These are phyloP conservation scores for Cataglyphis hispanica DNA, from an alignment of 1,140 invertebrate genomes.

Conservation along the genomic window DNA sequence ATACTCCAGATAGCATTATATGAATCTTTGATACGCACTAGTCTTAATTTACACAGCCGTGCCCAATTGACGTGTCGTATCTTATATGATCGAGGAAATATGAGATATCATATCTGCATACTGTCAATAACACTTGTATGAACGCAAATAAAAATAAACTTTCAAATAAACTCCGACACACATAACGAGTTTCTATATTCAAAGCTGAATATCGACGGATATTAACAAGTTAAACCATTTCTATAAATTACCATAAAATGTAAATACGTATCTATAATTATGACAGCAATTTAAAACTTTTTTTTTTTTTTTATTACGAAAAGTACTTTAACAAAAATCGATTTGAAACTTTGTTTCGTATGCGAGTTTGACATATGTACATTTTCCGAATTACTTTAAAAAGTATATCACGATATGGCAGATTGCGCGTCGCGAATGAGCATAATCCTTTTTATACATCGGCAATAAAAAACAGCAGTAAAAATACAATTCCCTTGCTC, in stretches of 20 bases:
- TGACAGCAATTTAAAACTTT: neutral
- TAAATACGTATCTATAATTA: neutral
- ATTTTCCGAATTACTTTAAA: conserved; percentile 28
- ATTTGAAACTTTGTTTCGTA: neutral
- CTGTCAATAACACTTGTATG: conserved; percentile 36
- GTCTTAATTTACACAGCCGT: conserved; percentile 52
- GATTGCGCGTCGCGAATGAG: conserved; percentile 35
- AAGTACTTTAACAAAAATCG: neutral
- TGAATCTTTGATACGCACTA: conserved; percentile 38
- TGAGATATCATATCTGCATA: conserved; percentile 38
- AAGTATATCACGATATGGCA: conserved; percentile 27
- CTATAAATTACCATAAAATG: conserved; percentile 25
- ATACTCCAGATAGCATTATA: conserved; percentile 23
- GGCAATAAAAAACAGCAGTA: conserved; percentile 54
- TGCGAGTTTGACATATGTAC: conserved; percentile 18
- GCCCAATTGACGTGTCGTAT: conserved; percentile 26
- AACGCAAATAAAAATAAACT: no score
- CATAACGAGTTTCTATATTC: neutral
- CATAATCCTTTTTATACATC: conserved; percentile 57
- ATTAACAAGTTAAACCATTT: neutral
- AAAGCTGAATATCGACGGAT: conserved; percentile 8
- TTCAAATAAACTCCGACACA: conserved; percentile 22
- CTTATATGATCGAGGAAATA: conserved; percentile 34
- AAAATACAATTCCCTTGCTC: conserved; percentile 49
- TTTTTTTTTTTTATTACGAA: neutral